phyloP scores from a whole-genome alignment of 2,113 vertebrate species.

The Rhynchomys soricoides region DNA sequence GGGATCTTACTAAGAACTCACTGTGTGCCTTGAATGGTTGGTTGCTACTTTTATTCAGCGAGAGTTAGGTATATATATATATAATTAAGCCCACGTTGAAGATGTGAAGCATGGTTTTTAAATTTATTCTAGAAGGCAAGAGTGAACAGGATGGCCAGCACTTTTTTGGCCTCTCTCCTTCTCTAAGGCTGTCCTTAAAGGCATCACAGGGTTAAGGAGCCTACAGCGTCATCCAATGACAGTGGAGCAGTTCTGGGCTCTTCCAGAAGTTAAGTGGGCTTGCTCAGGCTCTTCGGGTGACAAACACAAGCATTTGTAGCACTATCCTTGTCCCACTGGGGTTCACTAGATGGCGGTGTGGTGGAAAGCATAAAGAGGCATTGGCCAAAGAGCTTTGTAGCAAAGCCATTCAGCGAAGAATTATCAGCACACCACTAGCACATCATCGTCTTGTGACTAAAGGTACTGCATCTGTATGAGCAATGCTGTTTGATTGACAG shows the following conservation, averaged over 20 bases:
- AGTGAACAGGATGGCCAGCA: background rate
- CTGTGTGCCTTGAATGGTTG: constrained; percentile 72
- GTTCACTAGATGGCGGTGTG: background rate
- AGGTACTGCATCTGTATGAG: background rate
- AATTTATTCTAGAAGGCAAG: constrained; percentile 60
- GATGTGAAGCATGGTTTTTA: constrained; percentile 65
- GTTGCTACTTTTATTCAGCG: constrained; percentile 75
- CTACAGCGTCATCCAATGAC: background rate
- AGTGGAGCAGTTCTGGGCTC: background rate
- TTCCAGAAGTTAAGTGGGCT: constrained; percentile 14
- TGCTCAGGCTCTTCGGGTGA: background rate
- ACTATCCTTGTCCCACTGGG: rapidly evolving
- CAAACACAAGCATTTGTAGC: background rate
- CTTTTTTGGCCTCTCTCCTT: background rate
- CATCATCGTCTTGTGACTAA: no score
- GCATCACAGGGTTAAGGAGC: background rate
- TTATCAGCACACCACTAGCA: no score
- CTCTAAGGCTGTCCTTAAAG: background rate
- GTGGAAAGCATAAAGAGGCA: background rate
- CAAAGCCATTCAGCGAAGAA: background rate
- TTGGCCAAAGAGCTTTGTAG: background rate
- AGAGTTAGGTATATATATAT: constrained; percentile 49
- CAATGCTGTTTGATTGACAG: background rate
- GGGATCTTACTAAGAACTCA: constrained; percentile 79
- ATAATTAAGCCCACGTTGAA: constrained; percentile 45